These are phyloP conservation scores for Tragelaphus imberbis DNA, from an alignment of 2,113 vertebrate genomes.

Conservation along the genomic window DNA sequence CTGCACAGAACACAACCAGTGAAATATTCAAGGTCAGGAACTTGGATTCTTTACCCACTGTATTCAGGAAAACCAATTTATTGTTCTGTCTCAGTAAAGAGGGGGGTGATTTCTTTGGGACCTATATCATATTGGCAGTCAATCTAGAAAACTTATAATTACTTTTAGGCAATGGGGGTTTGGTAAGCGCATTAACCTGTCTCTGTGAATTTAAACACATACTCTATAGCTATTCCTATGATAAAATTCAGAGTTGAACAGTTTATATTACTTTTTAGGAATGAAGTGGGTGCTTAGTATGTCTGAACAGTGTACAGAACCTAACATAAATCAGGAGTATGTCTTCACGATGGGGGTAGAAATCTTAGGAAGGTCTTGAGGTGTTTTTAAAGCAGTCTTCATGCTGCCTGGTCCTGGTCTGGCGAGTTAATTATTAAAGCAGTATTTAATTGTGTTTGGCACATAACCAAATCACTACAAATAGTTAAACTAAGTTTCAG, in stretches of 20 bases:
- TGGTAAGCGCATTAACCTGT: constrained; percentile 56
- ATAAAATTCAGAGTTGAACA: constrained; percentile 29
- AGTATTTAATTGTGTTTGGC: not conserved
- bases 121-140: constrained; percentile 80
- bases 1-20: constrained; percentile 78
- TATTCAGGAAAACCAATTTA: constrained; percentile 79
- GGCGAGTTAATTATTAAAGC: not conserved
- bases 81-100: constrained; percentile 77
- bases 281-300: constrained; percentile 22
- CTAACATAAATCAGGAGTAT: constrained; percentile 29
- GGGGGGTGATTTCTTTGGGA: constrained; percentile 75
- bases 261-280: constrained; percentile 44
- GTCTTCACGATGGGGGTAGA: constrained; percentile 42
- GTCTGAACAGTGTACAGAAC: not conserved
- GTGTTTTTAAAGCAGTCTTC: constrained; percentile 61
- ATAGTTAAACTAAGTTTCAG: not conserved
- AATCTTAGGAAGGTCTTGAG: constrained; percentile 57
- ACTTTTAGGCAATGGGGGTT: constrained; percentile 48
- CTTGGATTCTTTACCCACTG: constrained; percentile 82
- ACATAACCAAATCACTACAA: not conserved
- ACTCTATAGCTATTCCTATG: not conserved
- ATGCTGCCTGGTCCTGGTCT: constrained; percentile 69
- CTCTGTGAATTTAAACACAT: constrained; percentile 42
- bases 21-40: constrained; percentile 84
- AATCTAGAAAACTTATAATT: constrained; percentile 69